phyloP scores from a whole-genome alignment of 2,888 invertebrate species.

The Leucophenga maculata region DNA sequence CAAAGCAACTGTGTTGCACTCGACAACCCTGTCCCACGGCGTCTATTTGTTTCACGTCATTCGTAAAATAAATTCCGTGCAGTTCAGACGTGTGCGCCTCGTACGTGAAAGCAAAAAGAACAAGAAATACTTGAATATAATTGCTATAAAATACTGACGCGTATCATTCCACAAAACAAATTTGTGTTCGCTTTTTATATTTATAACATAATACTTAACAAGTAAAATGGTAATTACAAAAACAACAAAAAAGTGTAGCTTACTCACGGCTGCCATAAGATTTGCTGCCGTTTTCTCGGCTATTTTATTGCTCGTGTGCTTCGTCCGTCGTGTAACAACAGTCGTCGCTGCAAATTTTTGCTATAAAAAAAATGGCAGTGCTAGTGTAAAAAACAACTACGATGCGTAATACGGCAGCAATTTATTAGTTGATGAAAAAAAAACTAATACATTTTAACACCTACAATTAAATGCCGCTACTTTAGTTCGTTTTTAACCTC shows the following conservation, averaged over 20 bases:
- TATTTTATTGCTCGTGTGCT: slow-evolving; percentile 15
- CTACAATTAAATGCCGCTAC: not conserved
- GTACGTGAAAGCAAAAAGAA: slow-evolving; percentile 11
- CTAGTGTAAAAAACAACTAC: not conserved
- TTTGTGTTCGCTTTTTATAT: slow-evolving; percentile 45
- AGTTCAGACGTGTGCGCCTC: slow-evolving; percentile 52
- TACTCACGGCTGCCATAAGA: not conserved
- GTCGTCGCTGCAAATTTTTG: not conserved
- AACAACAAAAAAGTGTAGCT: slow-evolving; percentile 6
- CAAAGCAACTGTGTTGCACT: not conserved
- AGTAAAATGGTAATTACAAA: slow-evolving; percentile 57
- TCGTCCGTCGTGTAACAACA: slow-evolving; percentile 6
- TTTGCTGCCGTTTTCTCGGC: slow-evolving; percentile 12
- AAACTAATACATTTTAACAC: not conserved
- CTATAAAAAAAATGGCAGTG: slow-evolving; percentile 1
- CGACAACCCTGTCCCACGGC: slow-evolving; percentile 50
- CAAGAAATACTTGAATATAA: slow-evolving; percentile 29
- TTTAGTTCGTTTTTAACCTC: slow-evolving; percentile 44
- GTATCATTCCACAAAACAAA: slow-evolving; percentile 52
- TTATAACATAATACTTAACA: slow-evolving; percentile 28
- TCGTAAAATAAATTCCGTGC: slow-evolving; percentile 65
- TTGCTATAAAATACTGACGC: slow-evolving; percentile 38
- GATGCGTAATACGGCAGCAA: not conserved
- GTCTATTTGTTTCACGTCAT: slow-evolving; percentile 61
- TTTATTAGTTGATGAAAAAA: too few relatives aligned